Percentiles rank a stretch among this genome's conserved stretches.
Conservation (phyloP, 2,888 invertebrate species). For the Leptinotarsa rubiginosa region DNA sequence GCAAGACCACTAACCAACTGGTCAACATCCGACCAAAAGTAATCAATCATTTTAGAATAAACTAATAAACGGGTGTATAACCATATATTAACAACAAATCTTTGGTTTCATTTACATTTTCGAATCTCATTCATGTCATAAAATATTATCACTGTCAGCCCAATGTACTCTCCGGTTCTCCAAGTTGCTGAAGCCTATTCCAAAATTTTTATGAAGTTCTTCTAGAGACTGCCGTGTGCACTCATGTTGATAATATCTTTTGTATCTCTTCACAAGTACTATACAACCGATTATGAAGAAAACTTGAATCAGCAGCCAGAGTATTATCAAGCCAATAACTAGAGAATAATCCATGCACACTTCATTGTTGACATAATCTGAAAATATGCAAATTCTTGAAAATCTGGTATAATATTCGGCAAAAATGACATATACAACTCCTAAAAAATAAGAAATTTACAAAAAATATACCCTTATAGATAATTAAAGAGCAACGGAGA, state of each 20-base stretch:
- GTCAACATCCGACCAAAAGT: too few species aligned
- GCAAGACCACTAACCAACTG: too few species aligned
- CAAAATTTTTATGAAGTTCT: conserved; percentile 72
- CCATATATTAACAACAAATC: conserved; percentile 14
- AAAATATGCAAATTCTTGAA: conserved; percentile 31
- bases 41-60: too few species aligned
- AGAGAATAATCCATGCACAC: conserved; percentile 67
- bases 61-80: background rate
- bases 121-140: conserved; percentile 24
- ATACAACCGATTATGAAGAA: conserved; percentile 70
- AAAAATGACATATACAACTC: background rate
- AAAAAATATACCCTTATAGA: too few species aligned
- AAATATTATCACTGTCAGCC: conserved; percentile 69
- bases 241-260: conserved; percentile 67
- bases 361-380: conserved; percentile 63
- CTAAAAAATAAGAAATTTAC: too few species aligned
- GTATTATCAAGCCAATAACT: conserved; percentile 71
- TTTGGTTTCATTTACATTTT: conserved; percentile 18
- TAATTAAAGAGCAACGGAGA: too few species aligned
- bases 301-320: conserved; percentile 71
- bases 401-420: background rate
- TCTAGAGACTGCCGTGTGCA: conserved; percentile 65
- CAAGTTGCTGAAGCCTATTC: conserved; percentile 73
- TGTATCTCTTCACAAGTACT: conserved; percentile 70
- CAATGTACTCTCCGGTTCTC: conserved; percentile 78